Conservation (phyloP, 2,888 invertebrate genomes). For the Lissonota sp. region DNA sequence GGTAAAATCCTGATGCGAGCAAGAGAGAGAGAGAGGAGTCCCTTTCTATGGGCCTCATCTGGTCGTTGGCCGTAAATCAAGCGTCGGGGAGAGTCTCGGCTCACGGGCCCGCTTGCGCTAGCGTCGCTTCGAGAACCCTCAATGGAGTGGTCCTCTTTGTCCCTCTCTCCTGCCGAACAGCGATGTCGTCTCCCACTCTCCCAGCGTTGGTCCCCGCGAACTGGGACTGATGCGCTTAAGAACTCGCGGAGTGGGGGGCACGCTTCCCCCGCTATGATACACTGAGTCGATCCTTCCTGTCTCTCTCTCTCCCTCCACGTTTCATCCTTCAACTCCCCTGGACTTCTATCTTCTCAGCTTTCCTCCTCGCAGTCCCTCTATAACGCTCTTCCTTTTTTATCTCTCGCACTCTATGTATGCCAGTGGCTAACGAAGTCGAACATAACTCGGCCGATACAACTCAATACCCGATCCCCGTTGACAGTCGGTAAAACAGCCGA, state of each 20-base stretch:
- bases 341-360: conserved; percentile 7
- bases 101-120: conserved; percentile 53
- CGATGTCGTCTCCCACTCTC: conserved; percentile 48
- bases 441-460: conserved; percentile 83
- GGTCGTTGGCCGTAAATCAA: conserved; percentile 82
- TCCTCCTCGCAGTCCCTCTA: conserved; percentile 27
- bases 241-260: conserved; percentile 8
- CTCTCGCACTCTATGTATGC: conserved; percentile 35
- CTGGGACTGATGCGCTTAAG: conserved; percentile 45
- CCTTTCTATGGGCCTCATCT: conserved; percentile 32
- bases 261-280: conserved; percentile 39
- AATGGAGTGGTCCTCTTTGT: conserved; percentile 30
- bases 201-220: conserved; percentile 12
- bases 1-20: conserved; percentile 29
- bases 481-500: conserved; percentile 83
- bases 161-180: conserved; percentile 31
- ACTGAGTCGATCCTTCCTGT: conserved; percentile 43
- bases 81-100: conserved; percentile 69
- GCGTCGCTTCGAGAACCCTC: conserved; percentile 51
- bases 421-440: conserved; percentile 80
- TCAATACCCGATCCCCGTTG: conserved; percentile 81
- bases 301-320: conserved; percentile 34
- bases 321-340: conserved; percentile 48
- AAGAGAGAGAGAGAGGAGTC: conserved; percentile 8
- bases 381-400: conserved; percentile 35